These are phyloP conservation scores for Stramonita haemastoma DNA, from an alignment of 2,888 invertebrate species.

Conservation along the genomic window DNA sequence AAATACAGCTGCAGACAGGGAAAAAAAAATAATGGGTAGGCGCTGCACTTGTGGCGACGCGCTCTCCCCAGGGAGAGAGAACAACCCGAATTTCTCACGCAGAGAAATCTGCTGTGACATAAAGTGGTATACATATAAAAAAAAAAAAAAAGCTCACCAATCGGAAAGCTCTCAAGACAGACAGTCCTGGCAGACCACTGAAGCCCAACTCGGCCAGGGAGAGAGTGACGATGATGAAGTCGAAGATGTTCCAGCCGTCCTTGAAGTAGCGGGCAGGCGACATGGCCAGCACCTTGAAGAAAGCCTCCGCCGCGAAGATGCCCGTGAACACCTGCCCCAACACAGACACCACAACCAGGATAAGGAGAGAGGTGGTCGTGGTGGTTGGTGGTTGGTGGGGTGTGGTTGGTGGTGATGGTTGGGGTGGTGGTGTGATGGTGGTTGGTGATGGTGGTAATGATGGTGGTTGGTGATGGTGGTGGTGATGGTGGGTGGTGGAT, in stretches of 20 bases:
- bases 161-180: slow-evolving; percentile 97
- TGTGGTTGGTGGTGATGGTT: neutral
- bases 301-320: slow-evolving; percentile 96
- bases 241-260: slow-evolving; percentile 99
- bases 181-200: slow-evolving; percentile 96
- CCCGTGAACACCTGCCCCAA: slow-evolving; percentile 92
- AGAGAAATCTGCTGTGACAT: too few species aligned
- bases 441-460: neutral
- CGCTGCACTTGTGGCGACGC: too few species aligned
- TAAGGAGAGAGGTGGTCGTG: slow-evolving; percentile 9
- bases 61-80: too few species aligned
- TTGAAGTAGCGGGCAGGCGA: slow-evolving; percentile 98
- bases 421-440: too few species aligned
- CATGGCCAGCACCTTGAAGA: slow-evolving; percentile 95
- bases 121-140: too few species aligned
- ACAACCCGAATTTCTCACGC: too few species aligned
- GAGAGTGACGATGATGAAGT: slow-evolving; percentile 97
- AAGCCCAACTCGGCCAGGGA: slow-evolving; percentile 95
- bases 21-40: too few species aligned
- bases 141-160: slow-evolving; percentile 87
- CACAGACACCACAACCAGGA: neutral
- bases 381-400: neutral
- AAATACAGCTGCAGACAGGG: too few species aligned
- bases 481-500: neutral
- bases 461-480: neutral